Conservation (phyloP, 2,113 vertebrate species). For the Bubo blakistoni region DNA sequence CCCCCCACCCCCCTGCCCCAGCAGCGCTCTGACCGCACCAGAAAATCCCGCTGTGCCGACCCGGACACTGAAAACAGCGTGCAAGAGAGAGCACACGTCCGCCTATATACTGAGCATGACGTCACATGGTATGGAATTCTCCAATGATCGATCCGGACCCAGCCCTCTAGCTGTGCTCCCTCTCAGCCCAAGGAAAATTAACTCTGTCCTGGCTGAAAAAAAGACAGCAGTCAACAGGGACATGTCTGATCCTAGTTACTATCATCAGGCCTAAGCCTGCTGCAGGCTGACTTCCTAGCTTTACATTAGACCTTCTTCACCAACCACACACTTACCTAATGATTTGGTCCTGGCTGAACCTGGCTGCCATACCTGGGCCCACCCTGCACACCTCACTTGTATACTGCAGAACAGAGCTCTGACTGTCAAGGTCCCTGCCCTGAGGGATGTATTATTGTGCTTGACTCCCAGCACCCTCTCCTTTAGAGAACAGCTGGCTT, state of each 20-base stretch:
- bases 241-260: background rate
- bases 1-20: no score
- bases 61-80: no score
- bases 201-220: no score
- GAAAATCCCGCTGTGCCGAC: no score
- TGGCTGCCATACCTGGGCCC: background rate
- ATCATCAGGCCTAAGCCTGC: background rate
- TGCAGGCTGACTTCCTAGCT: background rate
- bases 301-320: background rate
- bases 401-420: background rate
- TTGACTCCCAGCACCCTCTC: background rate
- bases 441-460: background rate
- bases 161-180: no score
- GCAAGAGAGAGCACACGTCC: no score
- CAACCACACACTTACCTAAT: background rate
- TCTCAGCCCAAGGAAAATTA: no score
- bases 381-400: background rate
- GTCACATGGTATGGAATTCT: no score
- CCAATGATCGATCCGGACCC: no score
- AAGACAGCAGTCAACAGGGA: no score
- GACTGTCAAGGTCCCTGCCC: background rate
- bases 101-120: no score
- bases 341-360: background rate
- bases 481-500: background rate
- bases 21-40: no score